Evolutionary conservation across 1,140 invertebrate genomes (phyloP).

Genomic region (Papilio glaucus): DNA sequence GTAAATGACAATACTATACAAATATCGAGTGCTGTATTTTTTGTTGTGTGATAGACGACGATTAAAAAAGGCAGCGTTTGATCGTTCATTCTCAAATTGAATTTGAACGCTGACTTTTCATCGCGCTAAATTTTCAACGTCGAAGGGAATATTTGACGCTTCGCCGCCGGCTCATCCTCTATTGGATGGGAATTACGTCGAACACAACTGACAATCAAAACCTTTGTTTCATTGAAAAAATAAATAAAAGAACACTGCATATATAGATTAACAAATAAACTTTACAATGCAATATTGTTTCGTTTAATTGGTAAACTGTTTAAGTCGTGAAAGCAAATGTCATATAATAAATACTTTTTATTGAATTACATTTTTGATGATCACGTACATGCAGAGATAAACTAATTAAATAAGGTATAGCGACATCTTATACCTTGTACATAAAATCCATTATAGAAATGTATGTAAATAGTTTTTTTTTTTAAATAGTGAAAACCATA

Average conservation of each 20-base stretch:
- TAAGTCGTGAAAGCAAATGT: no score
- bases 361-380: no score
- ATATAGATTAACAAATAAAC: no score
- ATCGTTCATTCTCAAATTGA: constrained; percentile 13
- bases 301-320: no score
- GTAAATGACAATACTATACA: neutral
- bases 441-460: no score
- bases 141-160: neutral
- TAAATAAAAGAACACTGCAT: no score
- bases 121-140: constrained; percentile 14
- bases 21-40: neutral
- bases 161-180: neutral
- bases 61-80: neutral
- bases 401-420: no score
- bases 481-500: no score
- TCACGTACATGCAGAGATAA: no score
- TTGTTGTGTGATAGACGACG: constrained; percentile 11
- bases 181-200: neutral
- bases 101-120: constrained; percentile 18
- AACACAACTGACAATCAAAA: neutral
- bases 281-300: neutral
- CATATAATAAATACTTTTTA: no score
- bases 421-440: no score
- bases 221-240: neutral
- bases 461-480: no score